Evolutionary conservation across 2,888 invertebrate genomes (phyloP).

Genomic region (Cryptops parisi): DNA sequence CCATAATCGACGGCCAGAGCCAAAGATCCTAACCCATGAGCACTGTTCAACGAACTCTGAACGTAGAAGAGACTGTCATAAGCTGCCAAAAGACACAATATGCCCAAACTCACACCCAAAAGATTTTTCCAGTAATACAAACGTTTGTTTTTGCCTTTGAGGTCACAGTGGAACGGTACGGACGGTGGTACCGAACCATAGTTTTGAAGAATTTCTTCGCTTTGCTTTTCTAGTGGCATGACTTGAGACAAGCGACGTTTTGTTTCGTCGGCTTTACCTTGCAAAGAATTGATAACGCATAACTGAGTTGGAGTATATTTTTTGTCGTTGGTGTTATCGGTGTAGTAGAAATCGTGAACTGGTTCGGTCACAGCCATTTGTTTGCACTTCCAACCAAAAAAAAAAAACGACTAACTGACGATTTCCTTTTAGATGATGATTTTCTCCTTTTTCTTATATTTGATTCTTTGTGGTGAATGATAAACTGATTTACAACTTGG

Average conservation of each 20-base stretch:
- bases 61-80: conserved; percentile 17
- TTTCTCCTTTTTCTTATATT: no score
- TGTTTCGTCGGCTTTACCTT: neutral
- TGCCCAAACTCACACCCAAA: conserved; percentile 3
- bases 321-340: no score
- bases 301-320: conserved; percentile 9
- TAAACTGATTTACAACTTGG: no score
- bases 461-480: no score
- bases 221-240: neutral
- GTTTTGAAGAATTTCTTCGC: neutral
- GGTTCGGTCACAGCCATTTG: no score
- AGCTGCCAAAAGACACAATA: conserved; percentile 18
- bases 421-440: no score
- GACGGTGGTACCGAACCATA: neutral
- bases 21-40: conserved; percentile 76
- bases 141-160: neutral
- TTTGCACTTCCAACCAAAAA: no score
- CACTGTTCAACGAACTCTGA: conserved; percentile 74
- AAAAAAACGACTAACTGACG: no score
- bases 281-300: neutral
- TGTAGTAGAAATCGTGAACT: no score
- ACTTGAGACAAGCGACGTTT: neutral
- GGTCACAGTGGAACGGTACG: neutral
- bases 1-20: conserved; percentile 84
- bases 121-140: conserved; percentile 5